Conservation (phyloP, 1,140 invertebrate genomes). For the Lineus longissimus region DNA sequence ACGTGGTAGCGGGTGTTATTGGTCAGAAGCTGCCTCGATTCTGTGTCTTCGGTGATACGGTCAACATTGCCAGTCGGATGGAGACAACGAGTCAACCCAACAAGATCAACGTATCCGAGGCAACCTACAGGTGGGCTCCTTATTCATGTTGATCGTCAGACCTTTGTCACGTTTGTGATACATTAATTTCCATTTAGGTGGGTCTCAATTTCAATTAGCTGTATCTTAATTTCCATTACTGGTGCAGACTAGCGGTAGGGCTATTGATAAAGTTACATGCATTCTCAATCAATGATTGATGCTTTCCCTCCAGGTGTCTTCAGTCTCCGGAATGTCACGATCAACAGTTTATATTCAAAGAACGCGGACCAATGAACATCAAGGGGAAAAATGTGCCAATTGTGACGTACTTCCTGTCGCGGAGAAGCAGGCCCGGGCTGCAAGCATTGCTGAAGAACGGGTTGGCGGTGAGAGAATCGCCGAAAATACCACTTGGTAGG, state of each 20-base stretch:
- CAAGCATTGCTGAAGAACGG: not conserved
- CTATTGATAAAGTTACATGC: no score
- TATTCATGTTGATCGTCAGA: no score
- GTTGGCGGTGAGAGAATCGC: not conserved
- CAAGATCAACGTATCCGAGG: conserved; percentile 89
- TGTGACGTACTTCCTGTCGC: conserved; percentile 84
- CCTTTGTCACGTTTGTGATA: no score
- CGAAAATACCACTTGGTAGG: not conserved
- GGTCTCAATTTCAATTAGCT: no score
- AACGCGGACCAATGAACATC: conserved; percentile 85
- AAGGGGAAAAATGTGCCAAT: conserved; percentile 93
- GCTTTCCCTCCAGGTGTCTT: no score
- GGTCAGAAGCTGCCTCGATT: conserved; percentile 96
- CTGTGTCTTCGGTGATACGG: conserved; percentile 93
- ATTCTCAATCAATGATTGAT: no score
- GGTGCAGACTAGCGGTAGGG: no score
- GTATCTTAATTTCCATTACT: no score
- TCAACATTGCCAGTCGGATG: conserved; percentile 90
- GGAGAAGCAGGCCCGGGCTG: not conserved
- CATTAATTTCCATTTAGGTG: no score
- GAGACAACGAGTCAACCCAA: conserved; percentile 90
- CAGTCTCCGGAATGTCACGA: conserved; percentile 87
- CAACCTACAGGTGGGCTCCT: conserved; percentile 87
- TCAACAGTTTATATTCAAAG: conserved; percentile 78
- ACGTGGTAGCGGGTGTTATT: conserved; percentile 94